A percentile compares a stretch with the other conserved stretches of the same genome.
Conservation (phyloP, 92 coral and sea anemone species). For the Pocillopora meandrina region DNA sequence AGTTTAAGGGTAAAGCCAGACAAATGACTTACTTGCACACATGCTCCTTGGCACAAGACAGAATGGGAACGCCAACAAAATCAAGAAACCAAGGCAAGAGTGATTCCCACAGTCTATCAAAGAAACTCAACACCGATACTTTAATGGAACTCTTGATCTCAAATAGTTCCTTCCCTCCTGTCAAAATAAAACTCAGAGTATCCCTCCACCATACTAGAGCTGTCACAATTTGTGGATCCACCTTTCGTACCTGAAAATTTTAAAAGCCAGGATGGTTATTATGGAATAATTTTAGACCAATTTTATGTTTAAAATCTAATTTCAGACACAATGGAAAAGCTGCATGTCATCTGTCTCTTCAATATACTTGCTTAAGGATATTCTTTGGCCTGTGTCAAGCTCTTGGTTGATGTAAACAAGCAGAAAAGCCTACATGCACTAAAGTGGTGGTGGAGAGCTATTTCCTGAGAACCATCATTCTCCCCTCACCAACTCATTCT, state of each 20-base stretch:
- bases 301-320: no score
- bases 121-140: constrained; percentile 28
- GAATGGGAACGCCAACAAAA: constrained; percentile 37
- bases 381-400: no score
- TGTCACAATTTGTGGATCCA: constrained; percentile 53
- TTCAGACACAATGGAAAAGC: no score
- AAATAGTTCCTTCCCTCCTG: constrained; percentile 48
- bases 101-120: constrained; percentile 40
- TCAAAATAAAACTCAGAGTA: constrained; percentile 40
- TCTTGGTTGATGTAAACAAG: no score
- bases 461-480: no score
- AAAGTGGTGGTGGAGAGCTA: no score
- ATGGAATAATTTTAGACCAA: no score
- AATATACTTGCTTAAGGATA: no score
- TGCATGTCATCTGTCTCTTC: no score
- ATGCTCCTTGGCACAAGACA: constrained; percentile 44
- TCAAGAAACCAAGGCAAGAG: constrained; percentile 33
- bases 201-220: constrained; percentile 60
- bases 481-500: no score
- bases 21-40: constrained; percentile 28
- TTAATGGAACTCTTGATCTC: constrained; percentile 39
- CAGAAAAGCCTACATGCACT: no score
- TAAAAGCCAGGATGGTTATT: background rate
- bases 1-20: background rate
- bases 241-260: constrained; percentile 43